A percentile compares a stretch with the other conserved stretches of the same genome.
Evolutionary conservation across 2,113 vertebrate genomes (phyloP).

Genomic region (Myotis lucifugus): DNA sequence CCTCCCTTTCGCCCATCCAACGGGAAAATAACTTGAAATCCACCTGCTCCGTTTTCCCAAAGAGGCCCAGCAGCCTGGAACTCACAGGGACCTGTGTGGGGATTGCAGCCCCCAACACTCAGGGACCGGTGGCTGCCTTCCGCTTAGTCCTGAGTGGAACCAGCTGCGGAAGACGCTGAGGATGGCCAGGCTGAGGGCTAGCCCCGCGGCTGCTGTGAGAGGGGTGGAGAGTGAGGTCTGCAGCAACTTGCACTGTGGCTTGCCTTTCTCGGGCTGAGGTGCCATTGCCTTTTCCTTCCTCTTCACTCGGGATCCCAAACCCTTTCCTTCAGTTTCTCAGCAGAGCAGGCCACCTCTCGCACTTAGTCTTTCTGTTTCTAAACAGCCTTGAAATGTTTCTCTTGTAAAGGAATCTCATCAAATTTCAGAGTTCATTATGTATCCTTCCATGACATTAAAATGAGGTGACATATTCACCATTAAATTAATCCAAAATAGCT

Average conservation of each 20-base stretch:
- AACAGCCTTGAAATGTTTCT: neutral
- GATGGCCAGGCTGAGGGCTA: rapidly evolving
- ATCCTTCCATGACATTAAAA: neutral
- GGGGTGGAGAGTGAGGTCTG: neutral
- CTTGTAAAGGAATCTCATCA: neutral
- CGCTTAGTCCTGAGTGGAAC: no score
- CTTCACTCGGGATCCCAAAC: neutral
- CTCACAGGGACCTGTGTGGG: rapidly evolving
- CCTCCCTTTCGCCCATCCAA: rapidly evolving
- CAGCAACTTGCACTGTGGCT: no score
- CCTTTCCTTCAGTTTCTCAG: neutral
- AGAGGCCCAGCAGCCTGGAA: neutral
- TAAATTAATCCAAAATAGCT: neutral
- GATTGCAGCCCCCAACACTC: no score
- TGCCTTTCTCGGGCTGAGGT: rapidly evolving
- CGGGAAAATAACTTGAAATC: neutral
- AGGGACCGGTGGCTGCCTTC: no score
- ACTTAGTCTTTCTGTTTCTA: neutral
- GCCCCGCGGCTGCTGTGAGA: rapidly evolving
- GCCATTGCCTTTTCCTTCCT: neutral
- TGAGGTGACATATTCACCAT: neutral
- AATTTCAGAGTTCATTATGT: neutral
- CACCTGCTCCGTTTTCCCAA: rapidly evolving
- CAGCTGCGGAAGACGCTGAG: neutral
- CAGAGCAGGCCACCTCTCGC: neutral